Evolutionary conservation across 2,888 invertebrate genomes (phyloP).

Genomic region (Eupithecia abbreviata): DNA sequence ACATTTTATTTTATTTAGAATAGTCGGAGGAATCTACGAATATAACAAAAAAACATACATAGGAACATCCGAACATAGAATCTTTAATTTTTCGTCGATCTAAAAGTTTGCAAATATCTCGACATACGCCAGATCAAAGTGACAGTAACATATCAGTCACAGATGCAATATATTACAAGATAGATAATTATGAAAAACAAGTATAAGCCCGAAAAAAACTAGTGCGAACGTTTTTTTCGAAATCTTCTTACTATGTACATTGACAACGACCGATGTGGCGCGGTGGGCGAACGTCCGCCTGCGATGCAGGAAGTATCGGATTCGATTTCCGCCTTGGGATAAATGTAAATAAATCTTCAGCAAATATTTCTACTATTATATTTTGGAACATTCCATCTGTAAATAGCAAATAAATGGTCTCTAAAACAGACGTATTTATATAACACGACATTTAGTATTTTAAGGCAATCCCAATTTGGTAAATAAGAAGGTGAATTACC

Average conservation of each 20-base stretch:
- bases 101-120: too few species aligned
- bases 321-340: background rate
- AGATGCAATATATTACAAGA: too few species aligned
- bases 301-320: background rate
- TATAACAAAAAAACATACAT: too few species aligned
- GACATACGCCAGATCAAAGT: too few species aligned
- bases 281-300: background rate
- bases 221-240: background rate
- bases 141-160: too few species aligned
- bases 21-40: too few species aligned
- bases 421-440: background rate
- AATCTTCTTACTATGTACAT: background rate
- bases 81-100: too few species aligned
- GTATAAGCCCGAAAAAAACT: background rate
- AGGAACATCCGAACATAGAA: too few species aligned
- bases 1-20: too few species aligned
- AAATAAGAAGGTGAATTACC: conserved; percentile 12
- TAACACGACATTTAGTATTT: background rate
- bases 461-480: conserved; percentile 3
- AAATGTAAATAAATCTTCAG: too few species aligned
- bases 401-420: background rate
- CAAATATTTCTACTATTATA: background rate
- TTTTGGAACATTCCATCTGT: background rate
- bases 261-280: too few species aligned
- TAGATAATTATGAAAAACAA: too few species aligned